A percentile compares a stretch with the other conserved stretches of the same genome.
Conservation (phyloP, 30 jellyfish, hydroid and myxozoan species). For the Sanderia malayensis region DNA sequence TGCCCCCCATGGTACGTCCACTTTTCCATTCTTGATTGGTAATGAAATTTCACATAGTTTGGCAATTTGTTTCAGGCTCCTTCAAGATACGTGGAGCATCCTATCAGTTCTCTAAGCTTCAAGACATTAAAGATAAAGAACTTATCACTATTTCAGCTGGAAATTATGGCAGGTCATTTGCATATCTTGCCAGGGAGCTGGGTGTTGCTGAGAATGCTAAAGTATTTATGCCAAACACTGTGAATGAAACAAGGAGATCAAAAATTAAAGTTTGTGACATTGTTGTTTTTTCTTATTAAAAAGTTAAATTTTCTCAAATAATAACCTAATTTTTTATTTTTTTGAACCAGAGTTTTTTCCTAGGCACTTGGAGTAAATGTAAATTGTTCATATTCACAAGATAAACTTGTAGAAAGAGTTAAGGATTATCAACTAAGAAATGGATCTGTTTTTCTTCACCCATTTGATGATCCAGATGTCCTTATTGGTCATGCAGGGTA, state of each 20-base stretch:
- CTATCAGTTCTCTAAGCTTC: slow-evolving; percentile 59
- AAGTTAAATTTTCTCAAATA: too few relatives aligned
- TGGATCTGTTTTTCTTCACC: slow-evolving; percentile 67
- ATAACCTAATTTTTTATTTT: too few relatives aligned
- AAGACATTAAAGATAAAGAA: slow-evolving; percentile 9
- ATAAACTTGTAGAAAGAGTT: slow-evolving; percentile 58
- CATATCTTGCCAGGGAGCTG: slow-evolving; percentile 68
- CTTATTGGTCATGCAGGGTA: slow-evolving; percentile 87
- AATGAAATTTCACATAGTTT: too few relatives aligned
- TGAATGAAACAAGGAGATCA: slow-evolving; percentile 62
- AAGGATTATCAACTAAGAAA: slow-evolving; percentile 21
- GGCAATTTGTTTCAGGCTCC: slow-evolving; percentile 79
- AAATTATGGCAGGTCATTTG: slow-evolving; percentile 93
- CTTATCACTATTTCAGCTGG: slow-evolving; percentile 96
- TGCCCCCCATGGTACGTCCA: too few relatives aligned
- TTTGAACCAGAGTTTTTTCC: neutral
- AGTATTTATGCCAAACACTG: slow-evolving; percentile 90
- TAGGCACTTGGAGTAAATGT: slow-evolving; percentile 89
- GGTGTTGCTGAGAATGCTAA: slow-evolving; percentile 53
- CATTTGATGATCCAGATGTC: slow-evolving; percentile 81
- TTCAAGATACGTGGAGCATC: slow-evolving; percentile 90
- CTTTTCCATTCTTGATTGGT: too few relatives aligned
- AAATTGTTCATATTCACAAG: slow-evolving; percentile 35
- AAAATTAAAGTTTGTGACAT: slow-evolving; percentile 75
- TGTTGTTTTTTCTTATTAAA: too few relatives aligned